Evolutionary conservation across 2,888 invertebrate genomes (phyloP), one percentile per base, ranked within the genome.

Genomic region (Scotopteryx bipunctaria): DNA sequence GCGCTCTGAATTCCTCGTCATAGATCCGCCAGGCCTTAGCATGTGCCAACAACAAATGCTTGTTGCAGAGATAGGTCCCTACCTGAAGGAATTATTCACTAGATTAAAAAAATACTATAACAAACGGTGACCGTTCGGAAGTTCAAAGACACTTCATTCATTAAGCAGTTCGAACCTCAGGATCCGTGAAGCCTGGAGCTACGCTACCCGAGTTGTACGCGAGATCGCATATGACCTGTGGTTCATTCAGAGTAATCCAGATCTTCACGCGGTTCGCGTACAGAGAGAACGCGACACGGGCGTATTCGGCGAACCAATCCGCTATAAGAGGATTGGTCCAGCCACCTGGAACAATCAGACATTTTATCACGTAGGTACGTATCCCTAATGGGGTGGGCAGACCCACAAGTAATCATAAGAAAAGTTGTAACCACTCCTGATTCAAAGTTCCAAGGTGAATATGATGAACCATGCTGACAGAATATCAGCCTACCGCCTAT

Each of bases 181-280:
- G 83, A 15, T 68, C 66, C 0, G 27, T 2, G 0, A 77, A 35
- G 0, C 59, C 60, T 63, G 85, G 69, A 0, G 91, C 89, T 63
- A 88, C 67, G 9, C 68, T 71, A n/a, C 83, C 85, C 0, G 77
- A 73, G 13, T 83, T 86, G 61, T 90, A 92, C 0, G 78, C 74
- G 0, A 61, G 37, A 9, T 81, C 77, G 56, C 91, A 90, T 16
- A 86, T 63, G 1, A 81, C 57, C 15, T 76, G 67, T 0, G 94
- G 94, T 66, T 95, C 95, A 71, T 95, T 95, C 47, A 95, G 88
- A 0, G 95, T 95, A 0, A 94, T 87, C 94, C 94, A 95, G 33
- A 87, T 78, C 69, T 88, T 91, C 0, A 94, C 92, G 29, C 92
- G 86, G 62, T 92, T 91, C 0, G 91, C 93, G 59, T 87, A 93